Evolutionary conservation across 2,797 vertebrate species (phyloP).

Genomic region (Lutjanus argentimaculatus): DNA sequence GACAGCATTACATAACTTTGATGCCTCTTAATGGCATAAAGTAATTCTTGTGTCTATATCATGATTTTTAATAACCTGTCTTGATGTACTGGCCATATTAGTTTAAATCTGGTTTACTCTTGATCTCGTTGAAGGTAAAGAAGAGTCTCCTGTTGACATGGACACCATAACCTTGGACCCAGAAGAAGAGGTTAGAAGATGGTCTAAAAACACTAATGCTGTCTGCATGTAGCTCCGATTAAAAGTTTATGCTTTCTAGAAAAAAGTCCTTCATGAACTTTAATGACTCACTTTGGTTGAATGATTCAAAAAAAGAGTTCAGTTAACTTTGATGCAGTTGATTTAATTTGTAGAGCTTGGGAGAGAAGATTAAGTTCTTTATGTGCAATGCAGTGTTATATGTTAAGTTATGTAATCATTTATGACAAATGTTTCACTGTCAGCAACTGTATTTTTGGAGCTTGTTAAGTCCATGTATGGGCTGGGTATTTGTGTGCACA

Average conservation of each 20-base stretch:
- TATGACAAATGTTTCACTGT: neutral
- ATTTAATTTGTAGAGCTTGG: neutral
- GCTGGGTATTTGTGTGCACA: neutral
- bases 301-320: neutral
- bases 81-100: neutral
- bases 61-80: neutral
- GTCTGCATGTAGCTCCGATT: neutral
- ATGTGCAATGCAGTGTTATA: neutral
- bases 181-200: conserved; percentile 93
- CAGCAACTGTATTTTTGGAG: neutral
- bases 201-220: neutral
- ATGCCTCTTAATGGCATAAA: too few relatives aligned
- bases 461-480: neutral
- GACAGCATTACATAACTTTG: neutral
- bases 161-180: conserved; percentile 96
- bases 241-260: neutral
- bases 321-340: neutral
- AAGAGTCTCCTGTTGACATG: conserved; percentile 96
- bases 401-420: neutral
- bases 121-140: conserved; percentile 80
- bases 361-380: neutral
- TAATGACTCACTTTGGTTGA: neutral
- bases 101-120: neutral
- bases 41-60: neutral
- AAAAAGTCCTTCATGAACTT: neutral